These are phyloP conservation scores for Scomber scombrus DNA, from an alignment of 2,113 vertebrate genomes.

Conservation along the genomic window DNA sequence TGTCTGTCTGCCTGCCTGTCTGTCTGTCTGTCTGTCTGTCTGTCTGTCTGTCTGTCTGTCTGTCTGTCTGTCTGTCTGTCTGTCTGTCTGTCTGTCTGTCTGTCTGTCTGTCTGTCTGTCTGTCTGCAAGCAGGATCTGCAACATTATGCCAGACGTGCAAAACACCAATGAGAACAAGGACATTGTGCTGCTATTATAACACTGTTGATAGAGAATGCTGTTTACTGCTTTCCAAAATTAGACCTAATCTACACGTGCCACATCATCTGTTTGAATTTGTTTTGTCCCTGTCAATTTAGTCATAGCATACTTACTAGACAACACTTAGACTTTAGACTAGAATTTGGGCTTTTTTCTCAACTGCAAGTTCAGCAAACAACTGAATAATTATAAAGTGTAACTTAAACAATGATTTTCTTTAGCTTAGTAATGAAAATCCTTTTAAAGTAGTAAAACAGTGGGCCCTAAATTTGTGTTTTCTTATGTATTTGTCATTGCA, in stretches of 20 bases:
- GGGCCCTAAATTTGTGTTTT: no score
- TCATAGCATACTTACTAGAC: background rate
- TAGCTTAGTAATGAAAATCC: no score
- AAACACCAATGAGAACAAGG: slow-evolving; percentile 16
- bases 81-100: background rate
- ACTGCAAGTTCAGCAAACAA: background rate
- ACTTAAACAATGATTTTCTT: background rate
- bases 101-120: slow-evolving; percentile 3
- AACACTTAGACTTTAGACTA: no score
- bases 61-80: background rate
- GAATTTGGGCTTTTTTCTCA: no score
- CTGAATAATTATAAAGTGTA: background rate
- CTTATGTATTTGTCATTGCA: no score
- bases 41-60: background rate
- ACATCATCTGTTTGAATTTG: background rate
- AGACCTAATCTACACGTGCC: background rate
- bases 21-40: background rate
- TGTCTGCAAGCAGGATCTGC: slow-evolving; percentile 6
- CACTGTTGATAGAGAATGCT: background rate
- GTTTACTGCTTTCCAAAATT: background rate
- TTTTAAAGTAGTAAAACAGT: no score
- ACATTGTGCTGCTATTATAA: background rate
- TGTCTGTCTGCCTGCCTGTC: background rate
- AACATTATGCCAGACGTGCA: background rate
- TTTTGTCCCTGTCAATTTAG: background rate